Percentiles rank a stretch among this genome's conserved stretches.
phyloP scores from a whole-genome alignment of 2,888 invertebrate species.

The Pristionchus entomophagus region DNA sequence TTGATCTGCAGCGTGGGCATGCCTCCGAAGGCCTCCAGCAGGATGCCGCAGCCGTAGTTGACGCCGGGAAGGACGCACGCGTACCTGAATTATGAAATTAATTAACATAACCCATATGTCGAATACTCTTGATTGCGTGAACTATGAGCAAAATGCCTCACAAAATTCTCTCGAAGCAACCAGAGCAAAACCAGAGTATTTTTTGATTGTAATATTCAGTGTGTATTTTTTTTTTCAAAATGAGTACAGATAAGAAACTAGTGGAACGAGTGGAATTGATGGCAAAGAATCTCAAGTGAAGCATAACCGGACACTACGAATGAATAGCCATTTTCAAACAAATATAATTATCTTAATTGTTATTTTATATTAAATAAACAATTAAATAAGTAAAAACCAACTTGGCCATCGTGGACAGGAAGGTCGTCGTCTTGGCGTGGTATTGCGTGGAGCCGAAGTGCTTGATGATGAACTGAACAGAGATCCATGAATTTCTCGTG shows the following conservation, averaged over 20 bases:
- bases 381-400: not conserved
- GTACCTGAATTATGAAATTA: slow-evolving; percentile 1
- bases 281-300: no score
- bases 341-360: no score
- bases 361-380: not conserved
- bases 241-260: no score
- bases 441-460: slow-evolving; percentile 36
- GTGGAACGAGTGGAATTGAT: not conserved
- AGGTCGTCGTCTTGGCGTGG: slow-evolving; percentile 23
- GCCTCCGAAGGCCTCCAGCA: slow-evolving; percentile 33
- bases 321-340: no score
- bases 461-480: not conserved
- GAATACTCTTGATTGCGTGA: no score
- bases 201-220: no score
- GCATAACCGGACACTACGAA: no score
- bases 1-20: slow-evolving; percentile 45
- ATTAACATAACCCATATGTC: not conserved
- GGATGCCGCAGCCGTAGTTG: slow-evolving; percentile 33
- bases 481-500: not conserved
- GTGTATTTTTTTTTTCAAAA: no score
- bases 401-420: slow-evolving; percentile 35
- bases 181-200: no score
- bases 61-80: slow-evolving; percentile 10
- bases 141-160: no score
- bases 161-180: no score